Percentiles rank a stretch among this genome's conserved stretches.
Evolutionary conservation across 2,113 vertebrate genomes (phyloP).

Genomic region (Gallinago undulata): DNA sequence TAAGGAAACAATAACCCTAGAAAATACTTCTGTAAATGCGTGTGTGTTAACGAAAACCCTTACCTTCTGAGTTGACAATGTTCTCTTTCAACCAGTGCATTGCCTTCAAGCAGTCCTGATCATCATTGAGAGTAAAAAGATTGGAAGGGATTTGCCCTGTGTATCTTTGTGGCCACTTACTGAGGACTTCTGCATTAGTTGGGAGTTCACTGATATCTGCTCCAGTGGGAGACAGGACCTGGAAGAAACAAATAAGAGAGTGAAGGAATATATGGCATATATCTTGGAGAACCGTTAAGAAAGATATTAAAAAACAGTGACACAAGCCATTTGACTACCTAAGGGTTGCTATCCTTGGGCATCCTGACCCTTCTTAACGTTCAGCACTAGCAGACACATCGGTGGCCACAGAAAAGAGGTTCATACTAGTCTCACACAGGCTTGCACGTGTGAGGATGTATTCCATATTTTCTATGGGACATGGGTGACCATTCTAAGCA

Average conservation of each 20-base stretch:
- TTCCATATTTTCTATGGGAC: background rate
- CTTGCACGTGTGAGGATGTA: fast-evolving
- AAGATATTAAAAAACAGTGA: background rate
- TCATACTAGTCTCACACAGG: fast-evolving
- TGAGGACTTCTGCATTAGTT: constrained; percentile 55
- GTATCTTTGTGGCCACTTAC: constrained; percentile 42
- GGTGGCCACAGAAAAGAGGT: background rate
- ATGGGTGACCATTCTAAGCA: background rate
- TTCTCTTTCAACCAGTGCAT: constrained; percentile 71
- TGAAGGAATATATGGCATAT: background rate
- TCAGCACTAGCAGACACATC: background rate
- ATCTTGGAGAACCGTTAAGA: background rate
- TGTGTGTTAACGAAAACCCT: constrained; percentile 44
- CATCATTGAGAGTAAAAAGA: constrained; percentile 83
- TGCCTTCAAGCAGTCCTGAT: constrained; percentile 71
- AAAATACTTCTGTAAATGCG: constrained; percentile 38
- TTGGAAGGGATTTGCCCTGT: constrained; percentile 78
- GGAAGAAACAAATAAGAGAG: background rate
- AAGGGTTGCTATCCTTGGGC: background rate
- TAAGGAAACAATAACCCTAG: constrained; percentile 85
- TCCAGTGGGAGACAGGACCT: constrained; percentile 74
- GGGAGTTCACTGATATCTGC: constrained; percentile 53
- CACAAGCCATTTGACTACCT: background rate
- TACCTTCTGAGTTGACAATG: constrained; percentile 75
- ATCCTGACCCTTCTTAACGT: background rate